phyloP scores from a whole-genome alignment of 2,888 invertebrate species.

The Drosophila maculinotata region DNA sequence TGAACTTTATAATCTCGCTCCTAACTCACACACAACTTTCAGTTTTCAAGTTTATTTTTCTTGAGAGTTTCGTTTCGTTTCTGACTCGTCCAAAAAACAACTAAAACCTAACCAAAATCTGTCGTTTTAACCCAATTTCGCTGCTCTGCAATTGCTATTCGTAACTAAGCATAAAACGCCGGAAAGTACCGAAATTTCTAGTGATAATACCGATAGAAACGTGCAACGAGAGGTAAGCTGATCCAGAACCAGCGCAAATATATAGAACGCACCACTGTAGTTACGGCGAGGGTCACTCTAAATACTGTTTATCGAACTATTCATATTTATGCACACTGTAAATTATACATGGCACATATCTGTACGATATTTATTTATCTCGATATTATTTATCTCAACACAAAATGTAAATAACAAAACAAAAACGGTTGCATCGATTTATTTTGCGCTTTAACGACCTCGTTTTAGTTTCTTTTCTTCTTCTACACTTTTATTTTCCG shows the following conservation, averaged over 20 bases:
- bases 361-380: constrained; percentile 11
- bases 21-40: constrained; percentile 13
- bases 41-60: constrained; percentile 26
- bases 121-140: constrained; percentile 56
- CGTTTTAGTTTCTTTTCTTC: constrained; percentile 46
- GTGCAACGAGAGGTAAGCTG: constrained; percentile 65
- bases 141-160: constrained; percentile 40
- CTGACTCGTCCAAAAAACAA: constrained; percentile 40
- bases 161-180: constrained; percentile 42
- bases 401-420: constrained; percentile 53
- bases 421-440: constrained; percentile 23
- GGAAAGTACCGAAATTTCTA: constrained; percentile 54
- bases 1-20: constrained; percentile 48
- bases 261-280: constrained; percentile 40
- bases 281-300: constrained; percentile 44
- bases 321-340: constrained; percentile 19
- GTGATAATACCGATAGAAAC: constrained; percentile 56
- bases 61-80: constrained; percentile 48
- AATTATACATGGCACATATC: constrained; percentile 11
- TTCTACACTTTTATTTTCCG: constrained; percentile 26
- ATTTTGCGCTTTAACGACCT: constrained; percentile 42
- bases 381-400: constrained; percentile 35
- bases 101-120: constrained; percentile 53
- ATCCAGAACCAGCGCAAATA: constrained; percentile 36
- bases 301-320: constrained; percentile 16